Conservation (phyloP, 1,140 invertebrate genomes). For the Gyrodactylus bullatarudis region DNA sequence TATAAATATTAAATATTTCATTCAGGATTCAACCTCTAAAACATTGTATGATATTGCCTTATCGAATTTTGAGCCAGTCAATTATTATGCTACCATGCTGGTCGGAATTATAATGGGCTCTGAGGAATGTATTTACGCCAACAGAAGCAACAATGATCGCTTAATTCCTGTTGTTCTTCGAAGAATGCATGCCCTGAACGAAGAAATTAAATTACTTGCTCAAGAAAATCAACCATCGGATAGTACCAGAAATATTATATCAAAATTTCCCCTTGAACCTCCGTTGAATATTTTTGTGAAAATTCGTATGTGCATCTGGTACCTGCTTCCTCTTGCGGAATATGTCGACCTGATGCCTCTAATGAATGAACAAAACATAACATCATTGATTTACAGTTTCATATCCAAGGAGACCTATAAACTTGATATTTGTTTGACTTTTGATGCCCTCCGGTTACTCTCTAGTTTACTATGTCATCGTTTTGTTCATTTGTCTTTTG, state of each 20-base stretch:
- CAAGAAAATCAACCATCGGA: background rate
- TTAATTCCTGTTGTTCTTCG: background rate
- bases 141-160: background rate
- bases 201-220: background rate
- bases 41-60: background rate
- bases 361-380: background rate
- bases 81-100: background rate
- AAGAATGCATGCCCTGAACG: background rate
- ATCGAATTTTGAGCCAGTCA: background rate
- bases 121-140: background rate
- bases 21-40: background rate
- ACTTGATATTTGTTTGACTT: constrained; percentile 1
- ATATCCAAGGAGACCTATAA: background rate
- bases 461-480: background rate
- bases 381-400: background rate
- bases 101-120: background rate
- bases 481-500: background rate
- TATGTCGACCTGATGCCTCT: background rate
- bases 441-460: background rate
- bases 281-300: background rate
- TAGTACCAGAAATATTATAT: background rate
- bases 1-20: background rate
- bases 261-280: background rate
- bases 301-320: background rate
- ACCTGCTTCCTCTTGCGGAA: background rate